Base-by-base conservation (phyloP, 1,140 invertebrate genomes). In the Drosophila nannoptera region DNA sequence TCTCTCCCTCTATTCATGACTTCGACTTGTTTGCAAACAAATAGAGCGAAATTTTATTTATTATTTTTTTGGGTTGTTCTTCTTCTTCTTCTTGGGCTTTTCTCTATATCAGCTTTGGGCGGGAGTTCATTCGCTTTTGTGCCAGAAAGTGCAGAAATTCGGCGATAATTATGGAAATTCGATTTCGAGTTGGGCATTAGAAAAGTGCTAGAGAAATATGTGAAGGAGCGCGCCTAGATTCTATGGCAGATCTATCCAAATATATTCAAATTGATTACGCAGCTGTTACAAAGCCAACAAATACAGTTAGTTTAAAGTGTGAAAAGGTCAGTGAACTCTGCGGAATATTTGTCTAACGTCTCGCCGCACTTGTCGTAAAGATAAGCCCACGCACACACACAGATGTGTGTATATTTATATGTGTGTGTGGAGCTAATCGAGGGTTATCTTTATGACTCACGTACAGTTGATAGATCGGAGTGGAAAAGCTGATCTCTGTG, bases 121-220 rank as follows among this genome's bases (percentile, higher is more conserved):
- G 50, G 48, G 70, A 84, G 80, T 84, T 83, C 80, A 78, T 84
- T 84, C 73, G 80, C 80, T 73, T 84, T 75, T 71, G 80, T 84
- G 59, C 80, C 75, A 84, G 66, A 83, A 83, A 84, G 67, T 78
- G 50, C 76, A 60, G 58, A 78, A 75, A 84, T 68, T 70, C 16
- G 7, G 42, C 55, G 60, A 75, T 78, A 78, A 78, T 71, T 78
- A 77, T 72, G 78, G 58, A 68, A 75, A 62, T 73, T 78, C 75
- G 22, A 22, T 22, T 22, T 22, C 22, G 22, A 22, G 22, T 22
- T 22, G 22, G 22, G 1, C 22, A 22, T 6, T 14, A 42, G 40
- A 42, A 42, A 42, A 42, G 12, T 7, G 1, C 0, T 12, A 14
- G 5, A 42, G n/a, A 5, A 12, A 14, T 42, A 12, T 4, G 4